Evolutionary conservation across 2,888 invertebrate genomes (phyloP).

Genomic region (Chrysolina haemoptera): DNA sequence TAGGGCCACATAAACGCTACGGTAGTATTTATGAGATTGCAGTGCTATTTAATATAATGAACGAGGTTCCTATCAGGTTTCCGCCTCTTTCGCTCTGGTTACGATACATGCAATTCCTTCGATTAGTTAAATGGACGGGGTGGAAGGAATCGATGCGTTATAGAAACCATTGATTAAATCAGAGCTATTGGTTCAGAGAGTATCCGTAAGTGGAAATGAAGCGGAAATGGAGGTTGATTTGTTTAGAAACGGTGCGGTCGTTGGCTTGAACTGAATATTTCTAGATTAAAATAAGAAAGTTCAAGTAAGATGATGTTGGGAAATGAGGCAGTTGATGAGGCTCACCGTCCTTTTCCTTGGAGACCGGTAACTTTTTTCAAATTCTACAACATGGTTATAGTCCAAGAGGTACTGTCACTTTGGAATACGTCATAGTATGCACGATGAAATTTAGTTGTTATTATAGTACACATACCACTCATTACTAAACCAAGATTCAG

Average conservation of each 20-base stretch:
- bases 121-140: constrained; percentile 8
- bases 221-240: not conserved
- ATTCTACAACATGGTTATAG: no score
- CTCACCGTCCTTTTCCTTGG: no score
- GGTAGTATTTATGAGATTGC: constrained; percentile 35
- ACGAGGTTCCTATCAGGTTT: constrained; percentile 22
- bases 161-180: not conserved
- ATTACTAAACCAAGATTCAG: no score
- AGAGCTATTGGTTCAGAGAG: not conserved
- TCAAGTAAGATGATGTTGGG: no score
- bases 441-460: no score
- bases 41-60: constrained; percentile 36
- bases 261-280: no score
- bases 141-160: not conserved
- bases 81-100: constrained; percentile 1
- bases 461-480: no score
- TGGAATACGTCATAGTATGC: no score
- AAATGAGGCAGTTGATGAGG: no score
- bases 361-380: no score
- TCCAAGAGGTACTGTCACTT: no score
- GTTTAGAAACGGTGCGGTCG: not conserved
- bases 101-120: constrained; percentile 17
- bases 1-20: constrained; percentile 35
- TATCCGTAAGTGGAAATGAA: not conserved
- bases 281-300: no score